Evolutionary conservation across 2,113 vertebrate species (phyloP).

Genomic region (Sapayoa aenigma): DNA sequence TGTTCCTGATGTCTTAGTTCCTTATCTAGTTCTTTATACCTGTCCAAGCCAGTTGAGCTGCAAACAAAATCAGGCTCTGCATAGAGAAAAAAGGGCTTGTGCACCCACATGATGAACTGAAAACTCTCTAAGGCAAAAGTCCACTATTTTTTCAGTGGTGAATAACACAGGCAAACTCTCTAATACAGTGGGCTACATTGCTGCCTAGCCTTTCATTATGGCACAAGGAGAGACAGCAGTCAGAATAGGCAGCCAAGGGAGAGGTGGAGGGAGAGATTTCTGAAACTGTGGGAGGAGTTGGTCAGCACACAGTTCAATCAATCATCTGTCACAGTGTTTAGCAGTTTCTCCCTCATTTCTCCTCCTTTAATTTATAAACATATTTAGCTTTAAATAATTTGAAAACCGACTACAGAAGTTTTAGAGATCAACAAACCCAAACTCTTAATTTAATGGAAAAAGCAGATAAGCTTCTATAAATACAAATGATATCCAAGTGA

Average conservation of each 20-base stretch:
- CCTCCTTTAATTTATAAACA: not conserved
- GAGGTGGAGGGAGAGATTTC: not conserved
- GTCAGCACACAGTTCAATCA: not conserved
- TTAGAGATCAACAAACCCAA: not conserved
- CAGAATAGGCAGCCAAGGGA: not conserved
- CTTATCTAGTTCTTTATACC: not conserved
- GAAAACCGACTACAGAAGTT: not conserved
- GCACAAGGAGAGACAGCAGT: not conserved
- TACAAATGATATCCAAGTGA: not conserved
- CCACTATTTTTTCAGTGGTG: not conserved
- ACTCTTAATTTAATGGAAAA: not conserved
- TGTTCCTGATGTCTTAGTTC: not conserved
- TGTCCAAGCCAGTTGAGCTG: not conserved
- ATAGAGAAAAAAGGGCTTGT: not conserved
- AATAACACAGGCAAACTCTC: not conserved
- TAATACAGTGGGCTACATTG: not conserved
- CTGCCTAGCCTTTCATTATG: not conserved
- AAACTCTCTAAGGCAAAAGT: not conserved
- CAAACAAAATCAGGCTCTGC: not conserved
- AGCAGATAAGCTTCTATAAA: not conserved
- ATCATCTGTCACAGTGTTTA: not conserved
- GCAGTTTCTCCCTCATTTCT: not conserved
- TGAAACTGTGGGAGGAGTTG: not conserved
- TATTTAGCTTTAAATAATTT: not conserved
- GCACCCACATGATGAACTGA: fast-evolving